Conservation (phyloP, 2,797 vertebrate genomes). For the Hyperoplus lanceolatus region DNA sequence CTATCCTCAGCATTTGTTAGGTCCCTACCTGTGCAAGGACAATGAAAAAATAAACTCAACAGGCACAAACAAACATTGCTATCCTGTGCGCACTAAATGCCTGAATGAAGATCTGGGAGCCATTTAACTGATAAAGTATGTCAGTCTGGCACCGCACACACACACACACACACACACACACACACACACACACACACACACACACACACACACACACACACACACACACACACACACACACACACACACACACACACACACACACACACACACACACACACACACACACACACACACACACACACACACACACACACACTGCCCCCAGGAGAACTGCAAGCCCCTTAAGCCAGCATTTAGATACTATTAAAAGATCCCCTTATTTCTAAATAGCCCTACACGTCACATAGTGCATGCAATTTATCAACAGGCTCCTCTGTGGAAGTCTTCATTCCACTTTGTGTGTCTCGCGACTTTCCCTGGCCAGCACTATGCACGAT, state of each 20-base stretch:
- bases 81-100: slow-evolving; percentile 44
- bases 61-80: slow-evolving; percentile 53
- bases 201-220: slow-evolving; percentile 16
- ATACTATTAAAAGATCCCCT: slow-evolving; percentile 70
- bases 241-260: no score
- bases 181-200: no score
- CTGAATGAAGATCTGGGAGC: slow-evolving; percentile 70
- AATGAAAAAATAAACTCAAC: slow-evolving; percentile 42
- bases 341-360: slow-evolving; percentile 73
- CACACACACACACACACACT: slow-evolving; percentile 49
- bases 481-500: slow-evolving; percentile 52
- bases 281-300: no score
- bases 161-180: no score
- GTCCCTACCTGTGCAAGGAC: slow-evolving; percentile 36
- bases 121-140: slow-evolving; percentile 72
- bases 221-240: slow-evolving; percentile 9
- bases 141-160: slow-evolving; percentile 68
- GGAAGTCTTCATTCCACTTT: slow-evolving; percentile 57
- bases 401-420: slow-evolving; percentile 69
- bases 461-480: slow-evolving; percentile 48
- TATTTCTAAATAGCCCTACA: slow-evolving; percentile 74
- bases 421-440: slow-evolving; percentile 67
- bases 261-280: no score
- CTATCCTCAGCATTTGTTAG: slow-evolving; percentile 20
- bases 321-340: slow-evolving; percentile 46